These are phyloP conservation scores for Biston betularia DNA, from an alignment of 2,888 invertebrate species.

Conservation along the genomic window DNA sequence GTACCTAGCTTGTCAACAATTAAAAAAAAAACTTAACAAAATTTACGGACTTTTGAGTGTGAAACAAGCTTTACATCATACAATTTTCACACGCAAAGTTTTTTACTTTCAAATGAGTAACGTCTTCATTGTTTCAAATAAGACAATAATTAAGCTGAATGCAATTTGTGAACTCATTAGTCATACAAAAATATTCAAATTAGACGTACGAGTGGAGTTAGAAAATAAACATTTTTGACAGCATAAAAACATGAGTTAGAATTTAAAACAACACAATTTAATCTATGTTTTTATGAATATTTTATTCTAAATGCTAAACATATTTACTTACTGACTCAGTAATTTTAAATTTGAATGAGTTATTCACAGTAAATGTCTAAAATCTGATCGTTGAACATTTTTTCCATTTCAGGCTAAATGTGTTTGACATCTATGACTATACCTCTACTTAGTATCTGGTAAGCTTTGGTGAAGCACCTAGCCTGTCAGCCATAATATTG, in stretches of 20 bases:
- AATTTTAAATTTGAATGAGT: conserved; percentile 2
- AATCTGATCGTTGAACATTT: neutral
- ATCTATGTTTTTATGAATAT: conserved; percentile 21
- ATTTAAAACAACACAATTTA: conserved; percentile 27
- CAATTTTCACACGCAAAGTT: conserved; percentile 78
- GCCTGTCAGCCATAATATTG: too few species aligned
- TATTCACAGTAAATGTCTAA: neutral
- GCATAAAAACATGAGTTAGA: conserved; percentile 27
- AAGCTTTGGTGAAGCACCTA: too few species aligned
- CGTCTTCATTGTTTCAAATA: conserved; percentile 71
- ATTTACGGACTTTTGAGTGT: neutral
- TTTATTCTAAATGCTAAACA: conserved; percentile 6
- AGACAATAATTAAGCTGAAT: conserved; percentile 52
- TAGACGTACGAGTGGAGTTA: conserved; percentile 33
- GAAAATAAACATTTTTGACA: conserved; percentile 40
- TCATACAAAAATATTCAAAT: conserved; percentile 46
- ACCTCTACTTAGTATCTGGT: too few species aligned
- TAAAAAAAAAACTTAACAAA: too few species aligned
- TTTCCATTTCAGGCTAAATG: too few species aligned
- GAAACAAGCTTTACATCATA: conserved; percentile 37
- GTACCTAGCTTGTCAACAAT: too few species aligned
- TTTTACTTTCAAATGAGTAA: conserved; percentile 63
- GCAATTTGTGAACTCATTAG: conserved; percentile 49
- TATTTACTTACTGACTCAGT: neutral
- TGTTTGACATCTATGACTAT: too few species aligned